phyloP scores from a whole-genome alignment of 1,140 invertebrate genomes.

The Drosophila pruinosa region DNA sequence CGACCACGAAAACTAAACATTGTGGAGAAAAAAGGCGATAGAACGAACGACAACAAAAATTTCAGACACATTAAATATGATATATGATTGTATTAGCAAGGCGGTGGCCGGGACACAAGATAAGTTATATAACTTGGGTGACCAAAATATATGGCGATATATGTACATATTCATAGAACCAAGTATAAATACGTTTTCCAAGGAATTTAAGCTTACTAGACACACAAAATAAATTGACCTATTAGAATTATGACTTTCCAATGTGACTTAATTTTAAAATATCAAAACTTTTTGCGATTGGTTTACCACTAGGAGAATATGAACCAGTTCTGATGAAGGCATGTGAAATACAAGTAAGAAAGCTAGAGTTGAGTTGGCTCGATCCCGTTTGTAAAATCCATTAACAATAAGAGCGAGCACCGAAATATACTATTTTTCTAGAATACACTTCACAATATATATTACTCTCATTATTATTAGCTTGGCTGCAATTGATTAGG shows the following conservation, averaged over 20 bases:
- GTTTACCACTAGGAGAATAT: too few species aligned
- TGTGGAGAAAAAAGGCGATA: constrained; percentile 24
- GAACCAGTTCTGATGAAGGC: too few species aligned
- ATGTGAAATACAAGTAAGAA: too few species aligned
- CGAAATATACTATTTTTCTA: too few species aligned
- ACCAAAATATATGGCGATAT: constrained; percentile 28
- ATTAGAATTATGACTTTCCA: constrained; percentile 15
- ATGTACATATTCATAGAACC: neutral
- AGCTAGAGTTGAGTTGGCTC: too few species aligned
- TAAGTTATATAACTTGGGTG: constrained; percentile 56
- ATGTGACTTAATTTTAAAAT: neutral
- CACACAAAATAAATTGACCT: constrained; percentile 1
- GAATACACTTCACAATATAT: too few species aligned
- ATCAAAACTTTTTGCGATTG: too few species aligned
- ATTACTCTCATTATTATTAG: too few species aligned
- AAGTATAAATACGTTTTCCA: neutral
- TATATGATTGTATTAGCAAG: constrained; percentile 63
- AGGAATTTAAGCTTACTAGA: constrained; percentile 20
- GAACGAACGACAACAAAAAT: constrained; percentile 41
- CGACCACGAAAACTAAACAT: constrained; percentile 59
- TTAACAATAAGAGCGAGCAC: too few species aligned
- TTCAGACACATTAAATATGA: constrained; percentile 79
- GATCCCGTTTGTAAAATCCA: too few species aligned
- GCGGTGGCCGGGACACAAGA: constrained; percentile 66
- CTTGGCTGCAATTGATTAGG: too few species aligned